Percentiles rank a stretch among this genome's conserved stretches.
These are phyloP conservation scores for Luffia ferchaultella DNA, from an alignment of 2,888 invertebrate species.

Conservation along the genomic window DNA sequence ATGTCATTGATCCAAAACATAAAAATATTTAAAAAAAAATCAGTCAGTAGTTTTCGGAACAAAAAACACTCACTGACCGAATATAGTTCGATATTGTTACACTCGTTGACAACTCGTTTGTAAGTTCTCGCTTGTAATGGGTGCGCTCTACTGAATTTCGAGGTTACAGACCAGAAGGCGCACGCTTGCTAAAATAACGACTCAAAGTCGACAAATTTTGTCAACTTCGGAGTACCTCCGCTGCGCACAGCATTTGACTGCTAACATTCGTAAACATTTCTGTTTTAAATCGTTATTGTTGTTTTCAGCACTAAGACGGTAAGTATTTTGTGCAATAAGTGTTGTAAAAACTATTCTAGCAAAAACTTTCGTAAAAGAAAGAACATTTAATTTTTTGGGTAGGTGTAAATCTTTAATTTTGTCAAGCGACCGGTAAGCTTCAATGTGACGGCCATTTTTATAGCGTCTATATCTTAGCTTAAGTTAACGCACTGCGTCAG, in stretches of 20 bases:
- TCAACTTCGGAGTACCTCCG: background rate
- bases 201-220: background rate
- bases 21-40: too few relatives aligned
- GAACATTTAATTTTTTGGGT: background rate
- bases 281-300: background rate
- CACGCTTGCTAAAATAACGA: background rate
- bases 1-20: too few relatives aligned
- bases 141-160: too few relatives aligned
- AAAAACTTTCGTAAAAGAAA: background rate
- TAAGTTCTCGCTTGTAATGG: too few relatives aligned
- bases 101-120: too few relatives aligned
- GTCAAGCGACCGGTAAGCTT: background rate
- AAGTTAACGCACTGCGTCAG: background rate
- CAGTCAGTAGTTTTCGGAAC: too few relatives aligned
- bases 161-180: too few relatives aligned
- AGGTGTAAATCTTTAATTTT: background rate
- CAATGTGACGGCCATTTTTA: background rate
- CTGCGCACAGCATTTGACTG: background rate
- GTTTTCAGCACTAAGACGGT: too few relatives aligned
- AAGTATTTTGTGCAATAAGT: background rate
- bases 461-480: background rate
- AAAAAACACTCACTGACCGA: too few relatives aligned
- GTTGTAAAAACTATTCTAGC: background rate
- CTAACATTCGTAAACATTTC: background rate
- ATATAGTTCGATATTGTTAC: too few relatives aligned